phyloP scores from a whole-genome alignment of 2,888 invertebrate species.

The Cephus pulcher region DNA sequence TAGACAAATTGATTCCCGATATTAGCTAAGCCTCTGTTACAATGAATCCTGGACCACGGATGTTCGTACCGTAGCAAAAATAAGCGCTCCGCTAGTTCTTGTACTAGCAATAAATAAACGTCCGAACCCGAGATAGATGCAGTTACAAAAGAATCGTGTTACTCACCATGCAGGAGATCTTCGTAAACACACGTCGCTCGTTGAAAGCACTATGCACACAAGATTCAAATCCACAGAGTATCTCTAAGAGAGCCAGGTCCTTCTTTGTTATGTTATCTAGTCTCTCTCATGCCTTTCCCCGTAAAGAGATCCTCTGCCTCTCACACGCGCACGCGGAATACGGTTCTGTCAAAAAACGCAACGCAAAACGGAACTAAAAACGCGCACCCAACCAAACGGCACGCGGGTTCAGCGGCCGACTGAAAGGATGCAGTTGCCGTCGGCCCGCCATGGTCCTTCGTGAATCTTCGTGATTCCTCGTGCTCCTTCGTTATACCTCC shows the following conservation, averaged over 20 bases:
- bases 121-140: not conserved
- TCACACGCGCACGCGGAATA: conserved; percentile 5
- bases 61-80: not conserved
- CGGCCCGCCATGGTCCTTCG: conserved; percentile 59
- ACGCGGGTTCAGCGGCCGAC: conserved; percentile 67
- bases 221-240: conserved; percentile 7
- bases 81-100: no score
- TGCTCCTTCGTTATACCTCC: conserved; percentile 44
- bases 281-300: not conserved
- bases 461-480: conserved; percentile 46
- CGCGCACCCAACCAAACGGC: conserved; percentile 44
- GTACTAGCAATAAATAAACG: not conserved
- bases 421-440: conserved; percentile 64
- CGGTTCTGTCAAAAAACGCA: conserved; percentile 5
- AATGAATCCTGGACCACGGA: not conserved
- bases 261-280: not conserved
- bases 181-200: conserved; percentile 32
- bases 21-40: not conserved
- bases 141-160: not conserved
- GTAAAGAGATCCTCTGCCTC: not conserved
- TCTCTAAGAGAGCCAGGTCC: not conserved
- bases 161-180: conserved; percentile 34
- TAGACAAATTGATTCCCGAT: not conserved
- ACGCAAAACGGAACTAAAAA: conserved; percentile 6
- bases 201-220: not conserved